phyloP scores from a whole-genome alignment of 2,888 invertebrate species.

The Dasypogon diadema region DNA sequence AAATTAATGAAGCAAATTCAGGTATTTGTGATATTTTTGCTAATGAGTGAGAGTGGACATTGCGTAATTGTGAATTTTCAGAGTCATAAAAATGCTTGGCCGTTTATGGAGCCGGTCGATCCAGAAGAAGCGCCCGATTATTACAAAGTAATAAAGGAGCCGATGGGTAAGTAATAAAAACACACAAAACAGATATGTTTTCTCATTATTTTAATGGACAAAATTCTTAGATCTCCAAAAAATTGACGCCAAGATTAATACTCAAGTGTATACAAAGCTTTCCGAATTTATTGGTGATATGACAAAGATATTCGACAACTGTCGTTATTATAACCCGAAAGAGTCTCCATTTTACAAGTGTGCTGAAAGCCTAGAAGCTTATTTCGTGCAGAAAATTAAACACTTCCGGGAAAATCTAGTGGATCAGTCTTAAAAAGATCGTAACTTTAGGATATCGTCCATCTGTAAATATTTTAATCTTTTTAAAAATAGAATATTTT shows the following conservation, averaged over 20 bases:
- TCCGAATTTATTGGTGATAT: conserved; percentile 97
- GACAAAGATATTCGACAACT: conserved; percentile 99
- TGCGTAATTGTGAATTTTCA: conserved; percentile 65
- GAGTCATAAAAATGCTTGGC: conserved; percentile 96
- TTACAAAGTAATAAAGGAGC: conserved; percentile 94
- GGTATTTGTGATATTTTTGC: too few species aligned
- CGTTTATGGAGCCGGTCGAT: conserved; percentile 97
- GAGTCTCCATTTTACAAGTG: conserved; percentile 97
- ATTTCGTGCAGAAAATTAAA: conserved; percentile 94
- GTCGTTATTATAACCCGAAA: conserved; percentile 96
- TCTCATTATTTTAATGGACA: conserved; percentile 23
- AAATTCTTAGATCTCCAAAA: conserved; percentile 86
- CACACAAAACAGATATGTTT: neutral
- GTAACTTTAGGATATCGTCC: conserved; percentile 38
- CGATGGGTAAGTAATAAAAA: conserved; percentile 80
- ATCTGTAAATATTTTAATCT: conserved; percentile 35
- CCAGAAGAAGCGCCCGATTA: conserved; percentile 97
- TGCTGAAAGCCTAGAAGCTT: conserved; percentile 94
- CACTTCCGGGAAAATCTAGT: conserved; percentile 86
- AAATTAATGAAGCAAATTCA: conserved; percentile 91
- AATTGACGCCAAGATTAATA: conserved; percentile 88
- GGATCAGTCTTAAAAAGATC: conserved; percentile 57
- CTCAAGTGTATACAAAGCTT: conserved; percentile 84
- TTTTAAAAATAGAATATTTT: conserved; percentile 50
- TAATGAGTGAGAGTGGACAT: conserved; percentile 16